These are phyloP conservation scores for Aphodius sticticus DNA, from an alignment of 2,888 invertebrate species.

Conservation along the genomic window DNA sequence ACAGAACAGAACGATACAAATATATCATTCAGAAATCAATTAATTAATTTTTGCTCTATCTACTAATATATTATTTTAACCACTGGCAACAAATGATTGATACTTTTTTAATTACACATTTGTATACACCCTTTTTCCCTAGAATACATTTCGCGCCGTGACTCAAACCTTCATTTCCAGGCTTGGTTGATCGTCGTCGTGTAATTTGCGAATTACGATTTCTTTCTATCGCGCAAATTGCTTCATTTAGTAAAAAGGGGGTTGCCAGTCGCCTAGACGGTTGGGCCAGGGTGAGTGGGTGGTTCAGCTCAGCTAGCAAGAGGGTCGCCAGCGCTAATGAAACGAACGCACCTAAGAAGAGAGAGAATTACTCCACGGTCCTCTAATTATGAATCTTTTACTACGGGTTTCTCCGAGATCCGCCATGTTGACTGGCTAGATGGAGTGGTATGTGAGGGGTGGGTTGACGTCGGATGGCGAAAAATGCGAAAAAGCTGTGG, in stretches of 20 bases:
- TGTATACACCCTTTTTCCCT: too few relatives aligned
- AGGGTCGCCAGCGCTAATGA: slow-evolving; percentile 38
- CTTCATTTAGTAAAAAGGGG: slow-evolving; percentile 1
- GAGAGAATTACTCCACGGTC: slow-evolving; percentile 45
- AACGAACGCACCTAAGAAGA: slow-evolving; percentile 43
- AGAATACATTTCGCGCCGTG: too few relatives aligned
- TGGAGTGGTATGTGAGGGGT: not conserved
- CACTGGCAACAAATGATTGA: too few relatives aligned
- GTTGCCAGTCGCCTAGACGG: not conserved
- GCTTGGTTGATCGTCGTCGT: not conserved
- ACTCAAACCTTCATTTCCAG: not conserved
- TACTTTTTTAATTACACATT: too few relatives aligned
- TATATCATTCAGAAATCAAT: too few relatives aligned
- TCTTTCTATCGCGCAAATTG: slow-evolving; percentile 4
- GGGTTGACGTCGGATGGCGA: not conserved
- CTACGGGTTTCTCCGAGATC: slow-evolving; percentile 20
- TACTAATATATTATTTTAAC: too few relatives aligned
- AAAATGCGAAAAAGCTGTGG: not conserved
- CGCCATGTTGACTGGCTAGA: not conserved
- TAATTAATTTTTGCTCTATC: too few relatives aligned
- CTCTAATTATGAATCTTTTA: slow-evolving; percentile 47
- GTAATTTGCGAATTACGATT: slow-evolving; percentile 4
- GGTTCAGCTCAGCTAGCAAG: not conserved
- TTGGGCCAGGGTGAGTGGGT: not conserved
- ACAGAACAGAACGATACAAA: too few relatives aligned